Evolutionary conservation across 2,113 vertebrate genomes (phyloP).

Genomic region (Dipodomys merriami): DNA sequence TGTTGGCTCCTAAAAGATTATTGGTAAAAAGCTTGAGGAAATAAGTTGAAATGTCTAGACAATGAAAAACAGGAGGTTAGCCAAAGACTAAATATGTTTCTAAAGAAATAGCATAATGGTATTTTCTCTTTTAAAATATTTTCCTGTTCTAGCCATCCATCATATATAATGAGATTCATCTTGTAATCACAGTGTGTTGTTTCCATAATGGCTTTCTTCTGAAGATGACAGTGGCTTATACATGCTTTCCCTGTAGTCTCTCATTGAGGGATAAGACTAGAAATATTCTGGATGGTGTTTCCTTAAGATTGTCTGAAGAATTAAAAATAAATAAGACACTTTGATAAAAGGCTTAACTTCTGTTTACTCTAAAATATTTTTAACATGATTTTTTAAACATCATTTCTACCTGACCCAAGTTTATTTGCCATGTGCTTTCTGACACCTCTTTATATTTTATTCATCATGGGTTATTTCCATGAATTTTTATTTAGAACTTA

Average conservation of each 20-base stretch:
- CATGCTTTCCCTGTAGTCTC: background rate
- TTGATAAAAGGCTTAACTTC: background rate
- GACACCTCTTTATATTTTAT: background rate
- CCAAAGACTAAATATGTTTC: constrained; percentile 47
- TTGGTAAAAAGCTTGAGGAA: constrained; percentile 63
- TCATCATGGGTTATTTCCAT: background rate
- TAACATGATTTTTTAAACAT: background rate
- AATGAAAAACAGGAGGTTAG: constrained; percentile 40
- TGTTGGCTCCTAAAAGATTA: constrained; percentile 57
- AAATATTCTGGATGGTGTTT: constrained; percentile 11
- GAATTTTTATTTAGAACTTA: constrained; percentile 32
- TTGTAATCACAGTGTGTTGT: background rate
- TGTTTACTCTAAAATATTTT: background rate
- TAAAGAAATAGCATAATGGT: constrained; percentile 13
- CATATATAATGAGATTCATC: constrained; percentile 18
- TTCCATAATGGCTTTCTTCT: constrained; percentile 23
- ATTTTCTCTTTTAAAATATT: constrained; percentile 17
- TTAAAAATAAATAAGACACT: background rate
- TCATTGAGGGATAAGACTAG: background rate
- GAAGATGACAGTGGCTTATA: background rate
- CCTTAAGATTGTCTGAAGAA: background rate
- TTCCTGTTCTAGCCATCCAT: background rate
- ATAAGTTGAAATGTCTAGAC: constrained; percentile 48
- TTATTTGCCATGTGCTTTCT: background rate
- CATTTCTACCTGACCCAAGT: background rate